Conservation (phyloP, 1,140 invertebrate genomes). For the Megathymus violae region DNA sequence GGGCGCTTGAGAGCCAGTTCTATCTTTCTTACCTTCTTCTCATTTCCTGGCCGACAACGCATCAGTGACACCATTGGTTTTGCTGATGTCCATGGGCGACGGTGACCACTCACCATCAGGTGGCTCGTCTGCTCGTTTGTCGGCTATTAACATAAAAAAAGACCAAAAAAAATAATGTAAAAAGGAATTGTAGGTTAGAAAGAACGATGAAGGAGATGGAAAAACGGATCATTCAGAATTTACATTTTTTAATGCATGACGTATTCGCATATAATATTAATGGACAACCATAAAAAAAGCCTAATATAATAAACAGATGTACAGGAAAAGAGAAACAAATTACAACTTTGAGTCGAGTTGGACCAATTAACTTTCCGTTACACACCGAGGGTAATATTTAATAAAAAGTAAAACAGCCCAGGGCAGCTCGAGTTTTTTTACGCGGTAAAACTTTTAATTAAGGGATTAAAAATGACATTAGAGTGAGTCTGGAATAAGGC, state of each 20-base stretch:
- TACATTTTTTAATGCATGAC: conserved; percentile 1
- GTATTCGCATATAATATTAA: conserved; percentile 47
- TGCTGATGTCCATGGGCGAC: too few species aligned
- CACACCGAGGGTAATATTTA: conserved; percentile 74
- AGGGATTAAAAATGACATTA: conserved; percentile 83
- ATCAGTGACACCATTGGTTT: too few species aligned
- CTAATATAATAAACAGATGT: conserved; percentile 71
- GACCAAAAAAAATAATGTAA: too few species aligned
- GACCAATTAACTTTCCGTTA: conserved; percentile 82
- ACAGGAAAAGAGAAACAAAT: conserved; percentile 73
- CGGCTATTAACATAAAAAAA: too few species aligned
- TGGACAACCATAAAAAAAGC: conserved; percentile 58
- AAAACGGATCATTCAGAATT: conserved; percentile 11
- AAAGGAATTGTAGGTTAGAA: too few species aligned
- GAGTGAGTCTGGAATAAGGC: conserved; percentile 71
- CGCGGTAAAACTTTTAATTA: conserved; percentile 80
- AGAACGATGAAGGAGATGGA: conserved; percentile 4
- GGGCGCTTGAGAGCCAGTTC: too few species aligned
- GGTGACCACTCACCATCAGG: too few species aligned
- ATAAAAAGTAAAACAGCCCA: conserved; percentile 79
- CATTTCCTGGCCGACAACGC: too few species aligned
- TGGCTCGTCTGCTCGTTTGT: too few species aligned
- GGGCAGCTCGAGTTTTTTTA: conserved; percentile 66
- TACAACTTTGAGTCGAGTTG: conserved; percentile 74
- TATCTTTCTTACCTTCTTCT: too few species aligned